Conservation (phyloP, 92 coral and sea anemone genomes). For the Blastomussa wellsi region DNA sequence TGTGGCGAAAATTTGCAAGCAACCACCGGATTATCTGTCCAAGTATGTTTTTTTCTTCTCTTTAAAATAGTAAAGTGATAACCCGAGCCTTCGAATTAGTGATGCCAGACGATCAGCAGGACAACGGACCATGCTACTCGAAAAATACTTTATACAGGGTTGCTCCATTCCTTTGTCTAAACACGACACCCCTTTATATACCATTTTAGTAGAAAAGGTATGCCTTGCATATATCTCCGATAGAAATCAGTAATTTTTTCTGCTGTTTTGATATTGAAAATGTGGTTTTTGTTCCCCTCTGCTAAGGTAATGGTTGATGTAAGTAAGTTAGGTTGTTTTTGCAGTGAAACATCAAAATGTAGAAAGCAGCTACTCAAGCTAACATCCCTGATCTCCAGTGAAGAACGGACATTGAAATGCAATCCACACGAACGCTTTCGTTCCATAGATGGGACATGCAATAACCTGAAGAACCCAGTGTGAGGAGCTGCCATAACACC, state of each 20-base stretch:
- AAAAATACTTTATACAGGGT: no score
- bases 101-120: no score
- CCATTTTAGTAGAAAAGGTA: no score
- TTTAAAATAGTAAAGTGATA: not conserved
- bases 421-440: conserved; percentile 20
- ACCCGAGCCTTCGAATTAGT: no score
- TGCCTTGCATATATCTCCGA: no score
- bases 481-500: conserved; percentile 65
- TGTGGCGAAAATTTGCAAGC: not conserved
- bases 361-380: not conserved
- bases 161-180: no score
- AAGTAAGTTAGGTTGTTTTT: not conserved
- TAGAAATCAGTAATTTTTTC: no score
- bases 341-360: not conserved
- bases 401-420: not conserved
- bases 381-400: not conserved
- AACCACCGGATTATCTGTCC: not conserved
- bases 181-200: no score
- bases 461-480: conserved; percentile 49
- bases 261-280: no score
- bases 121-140: no score
- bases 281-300: no score
- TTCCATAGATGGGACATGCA: conserved; percentile 63
- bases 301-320: not conserved
- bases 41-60: not conserved